Base-by-base conservation (phyloP, 2,797 vertebrate genomes). In the Avahi laniger region DNA sequence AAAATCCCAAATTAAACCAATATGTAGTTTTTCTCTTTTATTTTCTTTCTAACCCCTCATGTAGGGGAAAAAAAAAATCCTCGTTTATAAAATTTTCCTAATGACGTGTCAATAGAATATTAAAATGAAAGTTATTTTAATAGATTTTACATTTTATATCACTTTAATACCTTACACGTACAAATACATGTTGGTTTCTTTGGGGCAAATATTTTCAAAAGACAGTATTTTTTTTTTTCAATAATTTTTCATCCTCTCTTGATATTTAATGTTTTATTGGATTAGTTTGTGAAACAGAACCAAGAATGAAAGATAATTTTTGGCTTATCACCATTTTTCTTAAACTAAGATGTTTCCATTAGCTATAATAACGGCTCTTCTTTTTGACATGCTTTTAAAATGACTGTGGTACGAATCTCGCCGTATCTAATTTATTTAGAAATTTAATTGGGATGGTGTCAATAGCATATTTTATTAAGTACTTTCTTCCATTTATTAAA, bases 381-480 rank as follows among this genome's bases (percentile, higher is more conserved):
- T 92, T 93, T 93, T 75, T n/a, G n/a, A 73, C 15, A 13, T 50
- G 9, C 28, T 86, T 91, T 90, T 70, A 26, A 95, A 83, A 65
- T 12, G n/a, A 57, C 73, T 65, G 35, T 30, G n/a, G 75, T 94
- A 80, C 93, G 83, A 90, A 75, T 72, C 35, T 87, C 35, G 75
- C 41, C 14, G 20, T 38, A 63, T 35, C 81, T 91, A 72, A 63
- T 83, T 72, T 46, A 72, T 61, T 82, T 75, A 83, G 48, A 93
- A 87, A 81, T 83, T 76, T 85, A 82, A 86, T 70, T 35, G 84
- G 57, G 41, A 91, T 61, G 33, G 22, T 78, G 35, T 89, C 54
- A 72, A 84, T 1, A 80, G 20, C n/a, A 20, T 78, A 48, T 80
- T 89, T 94, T 48, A 92, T 79, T 86, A 93, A 81, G 15, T 80